A percentile compares a stretch with the other conserved stretches of the same genome.
Conservation (phyloP, 2,888 invertebrate species). For the Mantis religiosa region DNA sequence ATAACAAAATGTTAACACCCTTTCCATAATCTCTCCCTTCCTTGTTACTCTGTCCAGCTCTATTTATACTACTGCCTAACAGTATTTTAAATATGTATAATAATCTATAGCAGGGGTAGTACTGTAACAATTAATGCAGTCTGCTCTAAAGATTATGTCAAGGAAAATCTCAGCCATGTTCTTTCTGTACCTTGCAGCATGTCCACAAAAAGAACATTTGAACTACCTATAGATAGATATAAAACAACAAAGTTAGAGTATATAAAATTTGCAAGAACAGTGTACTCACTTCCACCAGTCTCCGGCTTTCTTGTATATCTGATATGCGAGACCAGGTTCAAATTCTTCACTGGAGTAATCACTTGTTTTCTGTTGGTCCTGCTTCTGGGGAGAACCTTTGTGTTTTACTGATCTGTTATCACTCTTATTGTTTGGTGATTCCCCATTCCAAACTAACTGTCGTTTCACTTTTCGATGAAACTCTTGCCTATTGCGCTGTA, state of each 20-base stretch:
- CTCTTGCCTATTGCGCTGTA: background rate
- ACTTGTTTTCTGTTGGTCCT: background rate
- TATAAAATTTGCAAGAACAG: background rate
- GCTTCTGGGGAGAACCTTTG: background rate
- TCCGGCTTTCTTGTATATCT: constrained; percentile 70
- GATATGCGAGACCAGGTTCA: constrained; percentile 50
- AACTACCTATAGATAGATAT: too few relatives aligned
- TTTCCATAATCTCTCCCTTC: too few relatives aligned
- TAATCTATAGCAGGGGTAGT: too few relatives aligned
- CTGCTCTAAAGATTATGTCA: too few relatives aligned
- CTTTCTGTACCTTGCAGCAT: too few relatives aligned
- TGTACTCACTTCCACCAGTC: constrained; percentile 80
- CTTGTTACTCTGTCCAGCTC: too few relatives aligned
- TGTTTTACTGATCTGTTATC: background rate
- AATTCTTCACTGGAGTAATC: background rate
- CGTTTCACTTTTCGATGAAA: background rate
- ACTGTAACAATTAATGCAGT: too few relatives aligned
- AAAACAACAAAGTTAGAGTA: background rate
- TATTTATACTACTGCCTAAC: too few relatives aligned
- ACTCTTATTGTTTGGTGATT: background rate
- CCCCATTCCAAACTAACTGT: background rate
- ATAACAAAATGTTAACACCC: too few relatives aligned
- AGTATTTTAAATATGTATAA: too few relatives aligned
- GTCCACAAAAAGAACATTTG: too few relatives aligned
- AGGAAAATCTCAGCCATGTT: too few relatives aligned